A percentile compares a stretch with the other conserved stretches of the same genome.
These are phyloP conservation scores for Megaceryle maxima DNA, from an alignment of 2,113 vertebrate species.

Conservation along the genomic window DNA sequence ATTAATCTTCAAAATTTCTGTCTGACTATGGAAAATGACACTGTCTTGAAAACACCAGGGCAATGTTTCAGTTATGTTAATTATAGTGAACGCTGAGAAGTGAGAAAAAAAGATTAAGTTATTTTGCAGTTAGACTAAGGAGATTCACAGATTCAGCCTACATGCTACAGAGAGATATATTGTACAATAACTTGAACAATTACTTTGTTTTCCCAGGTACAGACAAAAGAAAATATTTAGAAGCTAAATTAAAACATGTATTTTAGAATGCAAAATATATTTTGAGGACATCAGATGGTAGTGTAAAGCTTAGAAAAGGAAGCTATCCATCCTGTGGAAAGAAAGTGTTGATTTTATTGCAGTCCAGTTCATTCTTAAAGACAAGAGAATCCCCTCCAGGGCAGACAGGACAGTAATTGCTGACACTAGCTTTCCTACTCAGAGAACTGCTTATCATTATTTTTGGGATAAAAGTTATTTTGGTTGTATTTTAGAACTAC, in stretches of 20 bases:
- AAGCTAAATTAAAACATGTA: neutral
- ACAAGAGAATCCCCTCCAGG: neutral
- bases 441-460: neutral
- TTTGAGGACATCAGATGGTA: neutral
- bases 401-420: neutral
- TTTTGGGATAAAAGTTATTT: neutral
- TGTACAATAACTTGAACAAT: neutral
- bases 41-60: neutral
- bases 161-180: neutral
- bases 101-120: neutral
- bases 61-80: neutral
- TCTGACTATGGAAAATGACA: neutral
- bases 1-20: neutral
- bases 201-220: neutral
- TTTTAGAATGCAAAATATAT: neutral
- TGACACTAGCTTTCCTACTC: neutral
- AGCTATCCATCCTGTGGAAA: neutral
- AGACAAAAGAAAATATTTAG: neutral
- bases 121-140: neutral
- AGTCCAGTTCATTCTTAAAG: constrained; percentile 7
- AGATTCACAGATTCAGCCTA: neutral
- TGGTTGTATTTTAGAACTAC: neutral
- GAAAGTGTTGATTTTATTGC: neutral
- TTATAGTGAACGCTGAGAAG: neutral
- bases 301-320: neutral